A percentile compares a stretch with the other conserved stretches of the same genome.
These are phyloP conservation scores for Aldrovandia affinis DNA, from an alignment of 2,797 vertebrate species.

Conservation along the genomic window DNA sequence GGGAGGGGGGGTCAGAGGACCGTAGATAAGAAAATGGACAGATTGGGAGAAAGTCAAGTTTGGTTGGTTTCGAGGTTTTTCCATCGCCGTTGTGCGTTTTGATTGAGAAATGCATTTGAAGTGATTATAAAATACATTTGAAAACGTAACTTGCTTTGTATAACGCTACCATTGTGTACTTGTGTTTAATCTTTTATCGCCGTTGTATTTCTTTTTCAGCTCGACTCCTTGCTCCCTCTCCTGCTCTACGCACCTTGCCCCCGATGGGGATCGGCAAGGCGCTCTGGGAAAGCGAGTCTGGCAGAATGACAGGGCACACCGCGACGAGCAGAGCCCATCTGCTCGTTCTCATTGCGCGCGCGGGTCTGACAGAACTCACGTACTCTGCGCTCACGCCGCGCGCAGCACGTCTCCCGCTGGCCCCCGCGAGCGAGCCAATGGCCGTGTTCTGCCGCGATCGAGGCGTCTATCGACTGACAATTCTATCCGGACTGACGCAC, in stretches of 20 bases:
- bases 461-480: background rate
- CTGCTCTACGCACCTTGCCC: background rate
- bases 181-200: slow-evolving; percentile 20
- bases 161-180: background rate
- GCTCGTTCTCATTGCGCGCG: slow-evolving; percentile 1
- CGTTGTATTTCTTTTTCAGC: no score
- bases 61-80: background rate
- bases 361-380: slow-evolving; percentile 1
- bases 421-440: background rate
- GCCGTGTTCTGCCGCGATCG: background rate
- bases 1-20: background rate
- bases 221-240: background rate
- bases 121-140: background rate
- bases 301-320: background rate
- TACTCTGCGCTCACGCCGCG: background rate
- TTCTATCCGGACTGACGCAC: background rate
- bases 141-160: background rate
- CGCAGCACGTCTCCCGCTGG: background rate
- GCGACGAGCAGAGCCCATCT: background rate
- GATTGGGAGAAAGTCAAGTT: background rate
- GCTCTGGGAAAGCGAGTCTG: slow-evolving; percentile 7
- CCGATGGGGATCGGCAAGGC: slow-evolving; percentile 9
- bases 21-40: background rate
- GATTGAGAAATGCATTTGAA: no score
- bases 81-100: background rate